Conservation (phyloP, 2,113 vertebrate genomes). For the Phoxinus phoxinus region DNA sequence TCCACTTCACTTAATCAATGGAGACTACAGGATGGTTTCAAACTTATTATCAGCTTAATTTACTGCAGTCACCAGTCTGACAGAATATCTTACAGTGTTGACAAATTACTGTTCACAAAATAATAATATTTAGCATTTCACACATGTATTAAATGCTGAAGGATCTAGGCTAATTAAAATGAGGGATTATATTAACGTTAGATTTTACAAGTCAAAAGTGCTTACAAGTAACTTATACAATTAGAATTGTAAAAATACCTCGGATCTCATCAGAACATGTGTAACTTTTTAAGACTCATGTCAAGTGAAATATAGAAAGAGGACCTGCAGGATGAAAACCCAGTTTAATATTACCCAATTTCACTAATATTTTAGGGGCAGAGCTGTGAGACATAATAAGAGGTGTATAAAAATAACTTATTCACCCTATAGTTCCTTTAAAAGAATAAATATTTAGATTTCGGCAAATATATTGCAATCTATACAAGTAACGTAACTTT, state of each 20-base stretch:
- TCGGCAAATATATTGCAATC: no score
- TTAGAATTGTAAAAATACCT: not conserved
- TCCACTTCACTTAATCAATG: not conserved
- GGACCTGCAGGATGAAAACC: not conserved
- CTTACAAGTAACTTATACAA: no score
- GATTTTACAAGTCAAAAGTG: not conserved
- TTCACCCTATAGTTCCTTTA: no score
- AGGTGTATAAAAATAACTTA: not conserved
- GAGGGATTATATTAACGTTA: not conserved
- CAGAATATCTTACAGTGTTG: not conserved
- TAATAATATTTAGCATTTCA: not conserved
- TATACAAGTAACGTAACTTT: no score
- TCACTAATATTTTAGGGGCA: not conserved
- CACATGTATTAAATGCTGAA: not conserved
- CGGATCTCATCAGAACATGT: not conserved
- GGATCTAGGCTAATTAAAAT: not conserved
- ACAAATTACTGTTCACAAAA: not conserved
- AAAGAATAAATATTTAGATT: no score
- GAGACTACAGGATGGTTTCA: not conserved
- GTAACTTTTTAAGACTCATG: not conserved
- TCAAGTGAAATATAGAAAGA: not conserved
- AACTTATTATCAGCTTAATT: not conserved
- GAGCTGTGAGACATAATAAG: not conserved
- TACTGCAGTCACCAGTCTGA: not conserved
- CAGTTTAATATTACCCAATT: not conserved